These are phyloP conservation scores for Hyposoter dolosus DNA, from an alignment of 2,888 invertebrate species.

Conservation along the genomic window DNA sequence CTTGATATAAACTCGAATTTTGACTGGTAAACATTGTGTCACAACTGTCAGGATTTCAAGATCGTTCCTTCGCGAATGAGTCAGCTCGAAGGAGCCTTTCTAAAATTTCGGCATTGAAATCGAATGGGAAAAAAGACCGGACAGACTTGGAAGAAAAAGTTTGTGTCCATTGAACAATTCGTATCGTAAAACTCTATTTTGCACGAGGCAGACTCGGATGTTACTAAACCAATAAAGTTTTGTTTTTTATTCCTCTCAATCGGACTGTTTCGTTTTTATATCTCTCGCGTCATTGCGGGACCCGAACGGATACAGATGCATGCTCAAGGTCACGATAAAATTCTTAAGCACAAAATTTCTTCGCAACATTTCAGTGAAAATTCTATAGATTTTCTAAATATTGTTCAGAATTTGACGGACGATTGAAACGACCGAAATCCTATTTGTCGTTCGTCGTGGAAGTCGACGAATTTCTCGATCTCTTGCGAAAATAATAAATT, in stretches of 20 bases:
- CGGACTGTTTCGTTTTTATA: background rate
- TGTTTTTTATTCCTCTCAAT: background rate
- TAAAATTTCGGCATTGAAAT: conserved; percentile 7
- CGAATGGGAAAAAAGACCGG: background rate
- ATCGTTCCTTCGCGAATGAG: background rate
- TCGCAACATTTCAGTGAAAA: too few relatives aligned
- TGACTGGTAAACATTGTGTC: background rate
- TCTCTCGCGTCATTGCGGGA: background rate
- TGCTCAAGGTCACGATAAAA: background rate
- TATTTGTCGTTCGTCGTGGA: background rate
- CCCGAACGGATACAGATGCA: background rate
- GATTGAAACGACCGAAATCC: background rate
- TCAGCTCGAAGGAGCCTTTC: background rate
- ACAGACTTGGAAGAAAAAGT: background rate
- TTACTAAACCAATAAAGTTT: background rate
- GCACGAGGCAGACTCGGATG: background rate
- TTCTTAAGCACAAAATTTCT: too few relatives aligned
- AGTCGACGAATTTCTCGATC: background rate
- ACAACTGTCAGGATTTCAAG: background rate
- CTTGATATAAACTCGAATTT: background rate
- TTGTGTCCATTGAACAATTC: background rate
- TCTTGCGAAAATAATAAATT: background rate
- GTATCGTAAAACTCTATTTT: background rate
- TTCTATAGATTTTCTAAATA: too few relatives aligned
- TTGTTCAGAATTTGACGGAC: background rate